A percentile compares a stretch with the other conserved stretches of the same genome.
phyloP scores from a whole-genome alignment of 2,797 vertebrate genomes.

The Pristis pectinata region DNA sequence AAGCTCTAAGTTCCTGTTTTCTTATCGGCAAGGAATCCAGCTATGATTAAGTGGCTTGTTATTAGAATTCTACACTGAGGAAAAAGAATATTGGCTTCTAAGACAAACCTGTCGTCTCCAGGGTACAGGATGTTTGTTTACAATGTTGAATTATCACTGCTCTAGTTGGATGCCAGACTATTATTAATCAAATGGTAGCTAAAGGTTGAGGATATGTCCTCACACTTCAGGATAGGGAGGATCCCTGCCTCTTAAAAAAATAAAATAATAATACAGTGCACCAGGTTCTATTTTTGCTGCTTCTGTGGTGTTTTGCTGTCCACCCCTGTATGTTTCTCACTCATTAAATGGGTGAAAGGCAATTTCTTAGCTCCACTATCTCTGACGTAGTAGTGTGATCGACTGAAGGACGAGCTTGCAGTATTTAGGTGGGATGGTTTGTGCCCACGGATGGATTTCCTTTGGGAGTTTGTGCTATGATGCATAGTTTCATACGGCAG shows the following conservation, averaged over 20 bases:
- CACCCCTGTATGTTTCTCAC: background rate
- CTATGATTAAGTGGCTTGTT: background rate
- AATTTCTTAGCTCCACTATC: background rate
- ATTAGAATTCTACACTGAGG: background rate
- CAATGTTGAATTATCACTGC: background rate
- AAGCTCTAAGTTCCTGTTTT: conserved; percentile 10
- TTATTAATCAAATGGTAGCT: conserved; percentile 10
- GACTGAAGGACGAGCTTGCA: background rate
- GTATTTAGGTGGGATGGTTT: background rate
- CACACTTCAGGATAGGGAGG: conserved; percentile 1
- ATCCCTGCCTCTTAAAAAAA: background rate
- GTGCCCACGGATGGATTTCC: background rate
- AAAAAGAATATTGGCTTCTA: background rate
- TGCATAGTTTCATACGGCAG: background rate
- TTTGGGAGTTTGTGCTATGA: background rate
- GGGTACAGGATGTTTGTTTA: conserved; percentile 31
- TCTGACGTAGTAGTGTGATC: too few species aligned
- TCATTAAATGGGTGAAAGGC: conserved; percentile 1
- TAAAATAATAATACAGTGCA: background rate
- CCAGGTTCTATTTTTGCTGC: background rate
- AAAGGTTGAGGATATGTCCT: background rate
- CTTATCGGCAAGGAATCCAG: background rate
- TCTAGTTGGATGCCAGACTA: background rate
- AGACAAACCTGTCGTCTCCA: background rate
- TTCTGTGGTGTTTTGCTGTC: background rate